Evolutionary conservation across 2,888 invertebrate species (phyloP).

Genomic region (Anagyrus pseudococci): DNA sequence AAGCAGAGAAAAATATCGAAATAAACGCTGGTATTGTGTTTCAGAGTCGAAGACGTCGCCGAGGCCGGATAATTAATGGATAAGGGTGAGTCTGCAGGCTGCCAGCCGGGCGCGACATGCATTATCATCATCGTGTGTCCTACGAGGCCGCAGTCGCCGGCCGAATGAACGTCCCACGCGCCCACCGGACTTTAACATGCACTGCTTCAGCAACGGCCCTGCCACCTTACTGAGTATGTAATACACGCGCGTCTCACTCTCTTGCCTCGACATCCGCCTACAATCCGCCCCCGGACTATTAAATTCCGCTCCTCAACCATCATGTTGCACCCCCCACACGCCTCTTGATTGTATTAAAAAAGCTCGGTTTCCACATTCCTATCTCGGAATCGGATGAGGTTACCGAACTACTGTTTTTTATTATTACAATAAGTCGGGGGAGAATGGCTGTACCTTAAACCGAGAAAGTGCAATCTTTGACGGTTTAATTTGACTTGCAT

Average conservation of each 20-base stretch:
- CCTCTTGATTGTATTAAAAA: too few species aligned
- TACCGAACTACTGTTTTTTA: too few species aligned
- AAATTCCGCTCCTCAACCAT: not conserved
- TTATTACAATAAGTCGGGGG: too few species aligned
- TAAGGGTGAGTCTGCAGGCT: not conserved
- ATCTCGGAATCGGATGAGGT: too few species aligned
- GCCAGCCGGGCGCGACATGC: conserved; percentile 43
- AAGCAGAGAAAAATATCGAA: too few species aligned
- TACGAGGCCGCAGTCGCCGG: conserved; percentile 36
- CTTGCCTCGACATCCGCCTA: too few species aligned
- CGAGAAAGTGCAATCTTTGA: not conserved
- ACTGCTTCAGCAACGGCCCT: conserved; percentile 44
- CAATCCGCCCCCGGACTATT: not conserved
- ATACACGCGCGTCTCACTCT: not conserved
- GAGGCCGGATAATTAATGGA: too few species aligned
- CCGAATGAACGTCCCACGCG: conserved; percentile 41
- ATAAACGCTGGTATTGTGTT: too few species aligned
- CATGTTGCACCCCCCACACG: not conserved
- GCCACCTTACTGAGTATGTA: conserved; percentile 47
- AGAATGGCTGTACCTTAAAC: too few species aligned
- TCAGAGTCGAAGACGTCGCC: too few species aligned
- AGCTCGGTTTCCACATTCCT: too few species aligned
- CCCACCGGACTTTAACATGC: conserved; percentile 50
- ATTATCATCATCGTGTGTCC: conserved; percentile 39
- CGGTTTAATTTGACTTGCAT: not conserved